phyloP scores from a whole-genome alignment of 1,140 invertebrate species.

The Heliconius himera region DNA sequence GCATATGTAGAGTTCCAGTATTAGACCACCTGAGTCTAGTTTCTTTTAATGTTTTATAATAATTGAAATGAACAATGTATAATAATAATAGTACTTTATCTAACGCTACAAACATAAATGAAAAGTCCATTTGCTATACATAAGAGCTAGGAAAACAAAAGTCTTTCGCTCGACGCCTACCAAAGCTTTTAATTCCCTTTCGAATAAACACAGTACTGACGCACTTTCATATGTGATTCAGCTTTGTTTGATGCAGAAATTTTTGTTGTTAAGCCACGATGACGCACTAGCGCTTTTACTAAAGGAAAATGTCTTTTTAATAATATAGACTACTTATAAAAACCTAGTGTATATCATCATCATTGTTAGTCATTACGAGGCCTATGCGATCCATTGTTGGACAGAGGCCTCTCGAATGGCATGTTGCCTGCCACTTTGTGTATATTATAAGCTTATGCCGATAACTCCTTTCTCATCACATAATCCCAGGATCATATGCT shows the following conservation, averaged over 20 bases:
- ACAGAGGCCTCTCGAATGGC: too few species aligned
- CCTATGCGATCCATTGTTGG: too few species aligned
- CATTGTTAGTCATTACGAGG: too few species aligned
- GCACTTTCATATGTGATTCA: not conserved
- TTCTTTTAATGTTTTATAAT: too few species aligned
- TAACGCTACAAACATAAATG: not conserved
- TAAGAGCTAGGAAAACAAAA: slow-evolving; percentile 6
- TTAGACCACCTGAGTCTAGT: not conserved
- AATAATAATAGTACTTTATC: too few species aligned
- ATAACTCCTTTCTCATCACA: too few species aligned
- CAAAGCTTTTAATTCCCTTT: slow-evolving; percentile 4
- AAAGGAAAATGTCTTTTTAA: not conserved
- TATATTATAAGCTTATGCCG: too few species aligned
- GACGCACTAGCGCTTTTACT: not conserved
- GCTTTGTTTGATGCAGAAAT: not conserved
- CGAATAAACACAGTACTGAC: slow-evolving; percentile 4
- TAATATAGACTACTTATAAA: too few species aligned
- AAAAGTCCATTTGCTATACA: not conserved
- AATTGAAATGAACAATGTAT: too few species aligned
- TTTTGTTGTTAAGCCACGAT: not conserved
- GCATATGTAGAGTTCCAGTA: not conserved
- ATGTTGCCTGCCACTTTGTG: too few species aligned
- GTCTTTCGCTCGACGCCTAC: not conserved
- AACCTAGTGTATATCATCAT: too few species aligned
- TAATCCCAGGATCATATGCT: too few species aligned